Evolutionary conservation across 2,888 invertebrate species (phyloP), one percentile per base, ranked within the genome.

Genomic region (Stenodema calcarata): DNA sequence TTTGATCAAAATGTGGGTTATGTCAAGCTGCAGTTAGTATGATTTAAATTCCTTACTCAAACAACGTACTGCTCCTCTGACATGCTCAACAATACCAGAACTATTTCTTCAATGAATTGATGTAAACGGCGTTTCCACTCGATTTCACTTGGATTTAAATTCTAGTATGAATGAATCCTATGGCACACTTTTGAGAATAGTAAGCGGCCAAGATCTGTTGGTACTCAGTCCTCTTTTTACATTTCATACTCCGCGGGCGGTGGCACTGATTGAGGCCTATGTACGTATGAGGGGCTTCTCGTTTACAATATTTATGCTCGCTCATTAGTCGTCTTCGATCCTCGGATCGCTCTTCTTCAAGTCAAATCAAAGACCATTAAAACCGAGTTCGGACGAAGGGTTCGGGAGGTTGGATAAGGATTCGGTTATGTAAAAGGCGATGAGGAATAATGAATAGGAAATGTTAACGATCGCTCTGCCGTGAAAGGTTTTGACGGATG

Each of bases 401-500:
- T 42, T 76, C 27, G 27, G 78, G 27, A 62, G 62, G 23, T 62
- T 23, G 62, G 62, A 62, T 54, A 41, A 76, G 35, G 76, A 76
- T 76, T 78, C 35, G 14, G 44, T 78, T 27, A 73, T 35, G 73
- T 35, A 44, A 78, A 78, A 44, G 27, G 18, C 42, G 44, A 44
- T 44, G 78, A 27, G 42, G 41, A 78, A 78, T 41, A 78, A 78
- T 78, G 78, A 78, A 78, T 78, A 44, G 42, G 44, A 44, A 78
- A 44, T 78, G 78, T 23, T 44, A 44, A 44, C 78, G 78, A 78
- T 44, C 42, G 44, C 18, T 27, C 41, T 27, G 44, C 27, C 35
- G 78, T 42, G 44, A 18, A 41, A 30, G 78, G 44, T 78, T 78
- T 78, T 78, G 78, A 78, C 78, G 78, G 44, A 78, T 78, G 78